phyloP scores from a whole-genome alignment of 2,888 invertebrate genomes.

The Xanthia icteritia region DNA sequence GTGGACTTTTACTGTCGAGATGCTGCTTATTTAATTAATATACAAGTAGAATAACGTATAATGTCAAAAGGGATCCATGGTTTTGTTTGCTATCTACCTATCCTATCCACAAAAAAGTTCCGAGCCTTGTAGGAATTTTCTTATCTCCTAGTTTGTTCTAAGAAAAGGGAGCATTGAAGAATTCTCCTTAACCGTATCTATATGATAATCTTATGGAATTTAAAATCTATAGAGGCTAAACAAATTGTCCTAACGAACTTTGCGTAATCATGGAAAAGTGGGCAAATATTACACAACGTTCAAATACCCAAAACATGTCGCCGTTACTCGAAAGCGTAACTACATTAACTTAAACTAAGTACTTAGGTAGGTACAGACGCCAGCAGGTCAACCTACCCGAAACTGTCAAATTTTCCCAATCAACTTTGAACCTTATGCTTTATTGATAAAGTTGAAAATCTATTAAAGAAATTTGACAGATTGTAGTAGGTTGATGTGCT shows the following conservation, averaged over 20 bases:
- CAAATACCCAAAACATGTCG: slow-evolving; percentile 38
- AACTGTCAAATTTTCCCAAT: too few species aligned
- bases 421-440: too few species aligned
- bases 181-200: slow-evolving; percentile 27
- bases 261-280: slow-evolving; percentile 46
- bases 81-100: slow-evolving; percentile 10
- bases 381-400: too few species aligned
- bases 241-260: slow-evolving; percentile 49
- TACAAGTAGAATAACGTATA: background rate
- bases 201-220: slow-evolving; percentile 27
- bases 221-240: slow-evolving; percentile 30
- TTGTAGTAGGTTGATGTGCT: too few species aligned
- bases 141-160: slow-evolving; percentile 39
- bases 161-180: slow-evolving; percentile 12
- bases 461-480: too few species aligned
- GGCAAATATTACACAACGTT: slow-evolving; percentile 56
- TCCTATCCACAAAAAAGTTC: background rate
- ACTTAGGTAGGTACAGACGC: background rate
- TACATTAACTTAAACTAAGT: background rate
- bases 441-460: too few species aligned
- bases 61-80: background rate
- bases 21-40: background rate
- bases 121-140: slow-evolving; percentile 23
- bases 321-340: slow-evolving; percentile 46
- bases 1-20: background rate